A percentile compares a stretch with the other conserved stretches of the same genome.
Conservation (phyloP, 2,113 vertebrate genomes). For the Macrotus californicus region DNA sequence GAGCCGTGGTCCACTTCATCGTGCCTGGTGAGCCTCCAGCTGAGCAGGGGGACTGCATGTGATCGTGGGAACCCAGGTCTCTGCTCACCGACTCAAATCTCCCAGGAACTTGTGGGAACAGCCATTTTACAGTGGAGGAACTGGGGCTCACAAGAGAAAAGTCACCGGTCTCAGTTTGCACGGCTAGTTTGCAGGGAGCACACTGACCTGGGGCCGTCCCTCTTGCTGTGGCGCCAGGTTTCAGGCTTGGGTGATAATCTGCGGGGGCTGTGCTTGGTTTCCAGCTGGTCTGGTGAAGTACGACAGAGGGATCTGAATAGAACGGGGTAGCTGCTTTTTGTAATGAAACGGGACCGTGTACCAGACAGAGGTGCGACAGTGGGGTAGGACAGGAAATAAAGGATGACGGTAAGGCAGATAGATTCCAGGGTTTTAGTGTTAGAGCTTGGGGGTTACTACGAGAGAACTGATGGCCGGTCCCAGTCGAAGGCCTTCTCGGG, state of each 20-base stretch:
- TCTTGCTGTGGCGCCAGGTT: neutral
- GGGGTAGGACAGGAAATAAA: neutral
- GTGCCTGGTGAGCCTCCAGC: slow-evolving; percentile 85
- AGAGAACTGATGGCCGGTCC: neutral
- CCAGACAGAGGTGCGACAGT: rapidly evolving
- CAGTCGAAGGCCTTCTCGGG: neutral
- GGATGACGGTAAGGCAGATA: neutral
- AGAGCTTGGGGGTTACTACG: neutral
- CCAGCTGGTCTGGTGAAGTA: neutral
- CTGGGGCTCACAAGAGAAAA: neutral
- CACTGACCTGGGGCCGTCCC: neutral
- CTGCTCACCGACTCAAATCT: neutral
- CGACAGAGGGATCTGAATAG: neutral
- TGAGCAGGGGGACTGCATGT: neutral
- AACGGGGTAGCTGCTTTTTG: neutral
- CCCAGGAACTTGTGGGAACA: neutral
- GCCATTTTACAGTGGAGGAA: neutral
- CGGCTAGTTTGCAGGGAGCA: neutral
- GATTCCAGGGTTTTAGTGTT: neutral
- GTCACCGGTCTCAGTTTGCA: neutral
- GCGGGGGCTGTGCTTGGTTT: neutral
- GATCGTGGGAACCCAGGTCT: neutral
- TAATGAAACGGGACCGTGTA: neutral
- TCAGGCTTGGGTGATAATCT: neutral
- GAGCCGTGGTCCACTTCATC: slow-evolving; percentile 87